Evolutionary conservation across 2,888 invertebrate genomes (phyloP).

Genomic region (Tyria jacobaeae): DNA sequence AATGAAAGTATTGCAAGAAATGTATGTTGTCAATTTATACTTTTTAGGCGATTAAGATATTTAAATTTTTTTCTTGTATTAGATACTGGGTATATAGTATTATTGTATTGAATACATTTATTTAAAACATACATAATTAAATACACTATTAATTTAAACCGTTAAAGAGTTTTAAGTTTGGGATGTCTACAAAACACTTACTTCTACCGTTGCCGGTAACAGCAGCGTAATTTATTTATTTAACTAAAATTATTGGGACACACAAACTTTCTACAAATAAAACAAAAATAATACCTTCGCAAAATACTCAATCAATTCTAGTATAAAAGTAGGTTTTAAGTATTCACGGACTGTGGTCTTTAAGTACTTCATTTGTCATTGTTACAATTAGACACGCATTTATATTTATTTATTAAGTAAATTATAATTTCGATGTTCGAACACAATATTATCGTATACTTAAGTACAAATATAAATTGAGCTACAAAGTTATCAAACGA

Average conservation of each 20-base stretch:
- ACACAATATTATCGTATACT: slow-evolving; percentile 67
- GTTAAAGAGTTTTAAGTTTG: neutral
- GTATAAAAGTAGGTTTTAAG: slow-evolving; percentile 38
- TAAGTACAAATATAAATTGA: slow-evolving; percentile 77
- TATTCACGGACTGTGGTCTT: slow-evolving; percentile 31
- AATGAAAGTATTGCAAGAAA: neutral
- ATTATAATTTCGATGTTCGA: slow-evolving; percentile 66
- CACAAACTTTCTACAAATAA: slow-evolving; percentile 23
- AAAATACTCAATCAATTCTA: slow-evolving; percentile 31
- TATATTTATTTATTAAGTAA: slow-evolving; percentile 20
- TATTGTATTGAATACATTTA: neutral
- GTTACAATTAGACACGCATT: slow-evolving; percentile 20
- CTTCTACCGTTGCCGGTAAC: neutral
- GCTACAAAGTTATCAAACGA: slow-evolving; percentile 75
- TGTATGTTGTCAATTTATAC: neutral
- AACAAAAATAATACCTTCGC: slow-evolving; percentile 40
- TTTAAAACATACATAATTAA: too few relatives aligned
- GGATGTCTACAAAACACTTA: neutral
- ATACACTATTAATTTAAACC: too few relatives aligned
- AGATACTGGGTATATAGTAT: too few relatives aligned
- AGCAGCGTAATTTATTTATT: neutral
- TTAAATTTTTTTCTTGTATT: too few relatives aligned
- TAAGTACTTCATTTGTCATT: slow-evolving; percentile 42
- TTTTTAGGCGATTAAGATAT: too few relatives aligned
- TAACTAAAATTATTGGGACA: slow-evolving; percentile 18